A percentile compares a stretch with the other conserved stretches of the same genome.
Evolutionary conservation across 2,888 invertebrate genomes (phyloP).

Genomic region (Alviniconcha strummeri): DNA sequence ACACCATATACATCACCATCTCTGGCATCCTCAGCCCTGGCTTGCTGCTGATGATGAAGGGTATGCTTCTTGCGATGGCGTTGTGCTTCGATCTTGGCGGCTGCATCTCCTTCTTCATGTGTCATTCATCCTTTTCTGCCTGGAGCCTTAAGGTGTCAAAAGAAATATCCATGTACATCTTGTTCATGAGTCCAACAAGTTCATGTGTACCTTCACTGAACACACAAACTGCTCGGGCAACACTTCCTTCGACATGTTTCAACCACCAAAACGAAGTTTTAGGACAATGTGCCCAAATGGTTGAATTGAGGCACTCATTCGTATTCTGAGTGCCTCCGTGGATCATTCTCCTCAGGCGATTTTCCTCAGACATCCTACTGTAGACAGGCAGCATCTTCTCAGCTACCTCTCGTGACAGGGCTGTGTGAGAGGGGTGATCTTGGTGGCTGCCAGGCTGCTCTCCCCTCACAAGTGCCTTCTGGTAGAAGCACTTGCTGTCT

Average conservation of each 20-base stretch:
- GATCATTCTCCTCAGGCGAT: background rate
- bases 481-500: slow-evolving; percentile 9
- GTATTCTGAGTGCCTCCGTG: slow-evolving; percentile 19
- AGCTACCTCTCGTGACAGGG: background rate
- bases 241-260: no score
- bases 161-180: background rate
- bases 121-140: no score
- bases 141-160: no score
- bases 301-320: slow-evolving; percentile 13
- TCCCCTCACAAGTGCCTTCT: background rate
- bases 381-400: background rate
- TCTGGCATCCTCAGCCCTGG: background rate
- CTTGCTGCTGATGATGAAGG: no score
- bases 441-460: slow-evolving; percentile 15
- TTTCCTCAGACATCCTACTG: slow-evolving; percentile 1
- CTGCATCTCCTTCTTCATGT: background rate
- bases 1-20: background rate
- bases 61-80: background rate
- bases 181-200: background rate
- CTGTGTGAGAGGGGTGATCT: background rate
- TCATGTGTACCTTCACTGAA: background rate
- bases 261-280: background rate
- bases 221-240: no score
- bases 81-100: background rate
- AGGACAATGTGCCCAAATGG: background rate